Conservation (phyloP, 2,113 vertebrate species). For the Notiomystis cincta region DNA sequence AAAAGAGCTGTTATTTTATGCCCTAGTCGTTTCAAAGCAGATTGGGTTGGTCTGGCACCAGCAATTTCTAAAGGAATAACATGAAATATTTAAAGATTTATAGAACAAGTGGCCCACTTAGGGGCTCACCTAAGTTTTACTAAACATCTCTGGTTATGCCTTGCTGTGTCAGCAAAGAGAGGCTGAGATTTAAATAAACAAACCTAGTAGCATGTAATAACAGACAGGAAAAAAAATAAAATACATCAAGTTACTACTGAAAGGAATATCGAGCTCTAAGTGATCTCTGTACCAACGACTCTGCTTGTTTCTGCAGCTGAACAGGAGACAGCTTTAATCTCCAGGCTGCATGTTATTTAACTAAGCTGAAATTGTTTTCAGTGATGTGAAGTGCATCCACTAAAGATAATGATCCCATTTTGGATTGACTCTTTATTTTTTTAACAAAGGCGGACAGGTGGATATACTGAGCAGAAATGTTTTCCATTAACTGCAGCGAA, state of each 20-base stretch:
- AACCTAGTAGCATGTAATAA: conserved; percentile 35
- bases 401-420: conserved; percentile 17
- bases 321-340: conserved; percentile 50
- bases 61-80: conserved; percentile 40
- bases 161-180: conserved; percentile 66
- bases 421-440: conserved; percentile 1
- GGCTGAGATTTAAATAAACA: conserved; percentile 66
- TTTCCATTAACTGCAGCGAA: conserved; percentile 16
- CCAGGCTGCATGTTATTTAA: conserved; percentile 35
- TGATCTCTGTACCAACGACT: not conserved
- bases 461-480: not conserved
- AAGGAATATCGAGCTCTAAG: conserved; percentile 52
- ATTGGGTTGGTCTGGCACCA: conserved; percentile 56
- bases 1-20: conserved; percentile 53
- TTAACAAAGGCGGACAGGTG: conserved; percentile 28
- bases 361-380: conserved; percentile 39
- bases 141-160: conserved; percentile 60
- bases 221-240: not conserved
- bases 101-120: conserved; percentile 64
- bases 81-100: conserved; percentile 71
- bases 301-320: conserved; percentile 33
- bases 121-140: conserved; percentile 65
- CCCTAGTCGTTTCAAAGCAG: conserved; percentile 40
- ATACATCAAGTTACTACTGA: conserved; percentile 23
- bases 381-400: conserved; percentile 14